Percentiles rank a stretch among this genome's conserved stretches.
These are phyloP conservation scores for Brachionus asplanchnoidis DNA, from an alignment of 1,140 invertebrate genomes.

Conservation along the genomic window DNA sequence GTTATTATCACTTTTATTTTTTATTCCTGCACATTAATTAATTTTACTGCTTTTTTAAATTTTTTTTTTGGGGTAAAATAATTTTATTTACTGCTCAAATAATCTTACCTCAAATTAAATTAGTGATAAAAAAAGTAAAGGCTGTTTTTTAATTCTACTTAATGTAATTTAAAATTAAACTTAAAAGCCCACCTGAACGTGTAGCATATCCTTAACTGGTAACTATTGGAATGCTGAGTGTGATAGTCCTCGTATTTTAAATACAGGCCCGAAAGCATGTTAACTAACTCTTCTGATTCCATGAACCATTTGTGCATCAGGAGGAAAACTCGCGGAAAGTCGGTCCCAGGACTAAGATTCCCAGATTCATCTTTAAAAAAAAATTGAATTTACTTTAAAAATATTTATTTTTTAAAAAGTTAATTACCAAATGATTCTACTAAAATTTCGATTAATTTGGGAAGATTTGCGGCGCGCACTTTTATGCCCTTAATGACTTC, in stretches of 20 bases:
- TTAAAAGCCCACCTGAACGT: constrained; percentile 46
- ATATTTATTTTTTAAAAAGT: not conserved
- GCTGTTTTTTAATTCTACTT: no score
- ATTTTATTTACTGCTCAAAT: no score
- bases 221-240: constrained; percentile 44
- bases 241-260: constrained; percentile 42
- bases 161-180: no score
- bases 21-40: no score
- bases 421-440: constrained; percentile 55
- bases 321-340: constrained; percentile 56
- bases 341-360: constrained; percentile 44
- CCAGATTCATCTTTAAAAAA: not conserved
- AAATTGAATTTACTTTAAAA: not conserved
- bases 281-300: constrained; percentile 54
- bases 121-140: no score
- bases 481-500: constrained; percentile 51
- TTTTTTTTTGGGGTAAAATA: no score
- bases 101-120: no score
- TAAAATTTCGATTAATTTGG: constrained; percentile 53
- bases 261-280: constrained; percentile 46
- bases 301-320: constrained; percentile 59
- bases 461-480: constrained; percentile 52
- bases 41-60: no score
- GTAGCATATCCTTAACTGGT: constrained; percentile 29
- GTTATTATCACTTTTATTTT: no score